Percentiles rank a stretch among this genome's conserved stretches.
phyloP scores from a whole-genome alignment of 1,140 invertebrate species.

The Drosophila asahinai region DNA sequence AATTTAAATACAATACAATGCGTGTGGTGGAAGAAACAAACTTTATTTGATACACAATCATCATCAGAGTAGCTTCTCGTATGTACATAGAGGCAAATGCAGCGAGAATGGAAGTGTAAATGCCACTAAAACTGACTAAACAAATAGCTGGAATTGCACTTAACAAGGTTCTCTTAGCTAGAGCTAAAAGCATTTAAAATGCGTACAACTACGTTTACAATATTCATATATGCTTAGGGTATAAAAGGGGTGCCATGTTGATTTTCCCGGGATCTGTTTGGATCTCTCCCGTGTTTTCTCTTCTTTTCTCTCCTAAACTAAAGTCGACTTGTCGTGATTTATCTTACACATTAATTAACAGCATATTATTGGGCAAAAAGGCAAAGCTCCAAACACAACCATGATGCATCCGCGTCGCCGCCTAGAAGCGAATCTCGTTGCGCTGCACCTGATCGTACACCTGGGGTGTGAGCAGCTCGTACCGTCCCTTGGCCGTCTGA shows the following conservation, averaged over 20 bases:
- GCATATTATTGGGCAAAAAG: conserved; percentile 66
- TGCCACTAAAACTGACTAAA: conserved; percentile 56
- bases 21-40: conserved; percentile 42
- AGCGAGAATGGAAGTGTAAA: conserved; percentile 53
- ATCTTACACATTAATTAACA: conserved; percentile 80
- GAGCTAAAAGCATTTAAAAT: conserved; percentile 47
- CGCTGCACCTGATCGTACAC: conserved; percentile 87
- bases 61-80: conserved; percentile 48
- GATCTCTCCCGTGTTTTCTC: not conserved
- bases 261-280: conserved; percentile 1
- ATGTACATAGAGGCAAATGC: conserved; percentile 50
- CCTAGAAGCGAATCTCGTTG: conserved; percentile 70
- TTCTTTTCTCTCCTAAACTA: conserved; percentile 23
- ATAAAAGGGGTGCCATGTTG: conserved; percentile 35
- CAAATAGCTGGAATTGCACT: conserved; percentile 52
- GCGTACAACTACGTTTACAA: conserved; percentile 29
- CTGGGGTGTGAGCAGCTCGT: conserved; percentile 86
- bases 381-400: conserved; percentile 32
- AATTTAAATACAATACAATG: conserved; percentile 39
- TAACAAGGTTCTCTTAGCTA: conserved; percentile 55
- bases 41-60: conserved; percentile 53
- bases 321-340: conserved; percentile 15
- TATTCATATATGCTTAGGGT: conserved; percentile 24
- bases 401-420: not conserved
- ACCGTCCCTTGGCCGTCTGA: conserved; percentile 85